These are phyloP conservation scores for Erethizon dorsatum DNA, from an alignment of 2,797 vertebrate genomes.

Conservation along the genomic window DNA sequence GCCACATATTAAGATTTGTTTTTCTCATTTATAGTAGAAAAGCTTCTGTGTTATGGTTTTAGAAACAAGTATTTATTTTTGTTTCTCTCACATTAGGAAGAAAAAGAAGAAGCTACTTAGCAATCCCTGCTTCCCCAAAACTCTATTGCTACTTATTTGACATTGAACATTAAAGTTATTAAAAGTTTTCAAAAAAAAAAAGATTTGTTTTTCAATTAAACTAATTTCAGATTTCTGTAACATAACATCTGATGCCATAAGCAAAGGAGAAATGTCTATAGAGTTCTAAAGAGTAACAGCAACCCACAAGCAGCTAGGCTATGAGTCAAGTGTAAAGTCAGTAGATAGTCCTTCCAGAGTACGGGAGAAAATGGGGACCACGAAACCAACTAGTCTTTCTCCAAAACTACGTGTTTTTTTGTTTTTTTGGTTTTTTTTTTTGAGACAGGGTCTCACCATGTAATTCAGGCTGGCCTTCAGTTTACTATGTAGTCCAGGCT, in stretches of 20 bases:
- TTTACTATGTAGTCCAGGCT: too few species aligned
- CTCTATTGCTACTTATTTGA: constrained; percentile 20
- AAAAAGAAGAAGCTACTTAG: constrained; percentile 57
- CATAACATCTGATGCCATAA: neutral
- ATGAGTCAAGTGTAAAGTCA: neutral
- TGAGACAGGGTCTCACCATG: too few species aligned
- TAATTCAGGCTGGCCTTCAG: too few species aligned
- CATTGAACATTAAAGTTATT: constrained; percentile 66
- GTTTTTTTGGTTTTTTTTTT: too few species aligned
- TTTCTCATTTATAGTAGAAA: constrained; percentile 57
- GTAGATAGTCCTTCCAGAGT: neutral
- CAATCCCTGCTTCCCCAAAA: constrained; percentile 28
- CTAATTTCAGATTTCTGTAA: neutral
- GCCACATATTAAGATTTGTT: neutral
- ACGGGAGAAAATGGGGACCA: neutral
- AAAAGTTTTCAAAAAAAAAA: neutral
- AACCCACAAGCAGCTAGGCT: neutral
- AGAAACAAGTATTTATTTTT: constrained; percentile 73
- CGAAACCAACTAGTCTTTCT: neutral
- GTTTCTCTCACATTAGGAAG: constrained; percentile 33
- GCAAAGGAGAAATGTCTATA: neutral
- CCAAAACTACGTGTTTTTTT: neutral
- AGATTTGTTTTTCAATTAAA: neutral
- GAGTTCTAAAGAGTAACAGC: neutral
- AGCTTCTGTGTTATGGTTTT: constrained; percentile 61